Conservation (phyloP, 2,113 vertebrate genomes). For the Camelus dromedarius region DNA sequence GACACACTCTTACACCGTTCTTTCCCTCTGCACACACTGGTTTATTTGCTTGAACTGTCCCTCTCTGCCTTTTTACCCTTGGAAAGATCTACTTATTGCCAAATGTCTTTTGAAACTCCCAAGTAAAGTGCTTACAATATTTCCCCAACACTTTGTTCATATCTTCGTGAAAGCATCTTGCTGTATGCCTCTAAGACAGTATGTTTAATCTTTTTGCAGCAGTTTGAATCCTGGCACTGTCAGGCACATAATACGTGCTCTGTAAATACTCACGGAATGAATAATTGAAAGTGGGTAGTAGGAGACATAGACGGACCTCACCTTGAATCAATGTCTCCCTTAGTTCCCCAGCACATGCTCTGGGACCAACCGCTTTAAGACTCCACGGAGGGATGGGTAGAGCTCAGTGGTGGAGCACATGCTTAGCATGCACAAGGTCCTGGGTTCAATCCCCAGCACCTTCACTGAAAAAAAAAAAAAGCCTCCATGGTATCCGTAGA, state of each 20-base stretch:
- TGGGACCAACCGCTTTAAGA: not conserved
- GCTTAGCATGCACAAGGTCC: no score
- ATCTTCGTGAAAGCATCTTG: not conserved
- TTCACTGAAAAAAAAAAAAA: no score
- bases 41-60: not conserved
- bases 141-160: not conserved
- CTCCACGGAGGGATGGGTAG: no score
- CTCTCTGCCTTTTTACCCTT: not conserved
- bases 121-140: not conserved
- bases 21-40: not conserved
- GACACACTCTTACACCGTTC: no score
- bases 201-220: not conserved
- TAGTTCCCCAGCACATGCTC: no score
- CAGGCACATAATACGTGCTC: not conserved
- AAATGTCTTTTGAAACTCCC: not conserved
- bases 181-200: not conserved
- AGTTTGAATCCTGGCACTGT: not conserved
- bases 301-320: not conserved
- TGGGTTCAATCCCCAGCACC: no score
- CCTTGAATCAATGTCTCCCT: not conserved
- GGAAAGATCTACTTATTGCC: not conserved
- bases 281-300: not conserved
- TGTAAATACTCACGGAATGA: not conserved
- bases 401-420: no score
- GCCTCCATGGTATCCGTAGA: not conserved